Base-by-base conservation (phyloP, 2,888 invertebrate species). In the Leptinotarsa tumamoca region DNA sequence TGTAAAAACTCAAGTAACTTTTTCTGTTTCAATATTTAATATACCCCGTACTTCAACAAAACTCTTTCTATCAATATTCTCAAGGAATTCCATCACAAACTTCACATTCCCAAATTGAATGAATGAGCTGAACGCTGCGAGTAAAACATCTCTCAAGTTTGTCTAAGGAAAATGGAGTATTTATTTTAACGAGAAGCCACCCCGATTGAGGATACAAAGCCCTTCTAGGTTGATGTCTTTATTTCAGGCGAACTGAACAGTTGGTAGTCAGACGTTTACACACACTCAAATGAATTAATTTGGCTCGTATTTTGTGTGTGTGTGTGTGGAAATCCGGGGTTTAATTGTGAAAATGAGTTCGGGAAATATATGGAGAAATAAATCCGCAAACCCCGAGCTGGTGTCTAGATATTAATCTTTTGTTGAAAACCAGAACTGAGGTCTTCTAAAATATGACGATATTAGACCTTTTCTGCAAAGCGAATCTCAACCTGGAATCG, bases 131-230 rank as follows among this genome's bases (percentile, higher is more conserved):
- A 75, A 69, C 66, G 69, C 68, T 69, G 50, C 52, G 43, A 68
- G 72, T 75, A 69, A 72, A 66, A 75, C 72, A 75, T 71, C 72
- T 67, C 50, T 67, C 50, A 66, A 75, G 75, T 75, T 75, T 75
- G 69, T 75, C 72, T 69, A 72, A 72, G 67, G 72, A 66, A 72
- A 69, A 66, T 67, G 61, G 52, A 61, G 68, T 75, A 72, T 75
- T 75, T 72, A 75, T 72, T 72, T 69, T 72, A 72, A 72, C 63
- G 21, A 63, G 67, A 69, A 58, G 33, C 58, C 68, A 18, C 52
- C 67, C 43, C 61, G 67, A 71, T 71, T 63, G 58, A 17, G 63
- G 4, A 33, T 18, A 33, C 33, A 63, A 63, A 63, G 33, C 63
- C 15, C 63, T 63, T 63, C n/a, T n/a, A 63, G 63, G 63, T 33